phyloP scores from a whole-genome alignment of 2,797 vertebrate genomes.

The Erpetoichthys calabaricus region DNA sequence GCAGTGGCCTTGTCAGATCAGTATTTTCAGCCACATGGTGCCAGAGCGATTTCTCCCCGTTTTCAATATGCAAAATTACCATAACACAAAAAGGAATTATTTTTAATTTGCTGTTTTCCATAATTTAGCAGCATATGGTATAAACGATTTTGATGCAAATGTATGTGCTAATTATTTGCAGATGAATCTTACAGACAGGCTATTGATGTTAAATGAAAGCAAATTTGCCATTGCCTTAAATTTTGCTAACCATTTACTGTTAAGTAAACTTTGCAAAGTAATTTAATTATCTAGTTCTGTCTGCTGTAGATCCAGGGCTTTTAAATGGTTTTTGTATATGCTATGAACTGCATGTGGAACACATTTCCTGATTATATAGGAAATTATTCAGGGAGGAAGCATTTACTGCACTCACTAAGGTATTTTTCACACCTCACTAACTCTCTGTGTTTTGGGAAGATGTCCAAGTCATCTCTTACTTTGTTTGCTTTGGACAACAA shows the following conservation, averaged over 20 bases:
- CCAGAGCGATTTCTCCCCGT: conserved; percentile 25
- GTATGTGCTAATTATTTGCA: conserved; percentile 77
- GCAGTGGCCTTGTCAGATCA: conserved; percentile 27
- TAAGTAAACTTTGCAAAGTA: conserved; percentile 76
- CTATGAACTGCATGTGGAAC: conserved; percentile 10
- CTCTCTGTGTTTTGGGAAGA: background rate
- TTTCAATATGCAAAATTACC: conserved; percentile 52
- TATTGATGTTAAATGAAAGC: conserved; percentile 79
- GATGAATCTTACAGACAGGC: conserved; percentile 60
- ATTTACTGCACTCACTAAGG: conserved; percentile 5
- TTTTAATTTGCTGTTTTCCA: conserved; percentile 60
- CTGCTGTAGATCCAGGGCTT: conserved; percentile 32
- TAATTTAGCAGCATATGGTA: conserved; percentile 77
- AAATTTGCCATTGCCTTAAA: conserved; percentile 78
- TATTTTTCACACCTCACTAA: conserved; percentile 2
- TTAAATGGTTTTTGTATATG: conserved; percentile 12
- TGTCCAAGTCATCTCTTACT: no score
- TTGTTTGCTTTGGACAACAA: no score
- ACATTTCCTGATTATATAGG: conserved; percentile 5
- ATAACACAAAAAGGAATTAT: conserved; percentile 49
- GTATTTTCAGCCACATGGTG: conserved; percentile 44
- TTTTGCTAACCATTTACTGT: conserved; percentile 66
- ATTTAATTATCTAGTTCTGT: conserved; percentile 62
- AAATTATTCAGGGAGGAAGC: background rate
- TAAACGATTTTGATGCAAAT: conserved; percentile 85